Evolutionary conservation across 2,113 vertebrate genomes (phyloP), one percentile per base, ranked within the genome.

Genomic region (Proterorhinus semilunaris): DNA sequence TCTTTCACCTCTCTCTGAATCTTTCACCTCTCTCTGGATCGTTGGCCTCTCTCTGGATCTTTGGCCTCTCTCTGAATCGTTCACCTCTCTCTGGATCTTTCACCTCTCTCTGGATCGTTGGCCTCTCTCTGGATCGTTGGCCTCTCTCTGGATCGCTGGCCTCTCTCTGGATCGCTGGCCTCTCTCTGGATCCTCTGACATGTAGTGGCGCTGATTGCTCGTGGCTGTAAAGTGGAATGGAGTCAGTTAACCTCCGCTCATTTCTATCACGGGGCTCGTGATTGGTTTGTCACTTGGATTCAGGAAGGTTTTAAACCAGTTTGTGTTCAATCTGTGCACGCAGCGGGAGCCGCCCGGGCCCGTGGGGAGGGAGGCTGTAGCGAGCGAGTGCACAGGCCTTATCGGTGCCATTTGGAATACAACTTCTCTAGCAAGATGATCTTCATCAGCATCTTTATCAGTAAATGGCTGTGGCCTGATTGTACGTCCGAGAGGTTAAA

Each of bases 271-370:
- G 53, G 69, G 27, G 27, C 69, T 13, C 48, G 67, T 84, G 83
- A 83, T 84, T 87, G 80, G 68, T 11, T 54, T 53, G 65, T 67
- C 75, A 79, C 73, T 75, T 75, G 65, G 67, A 66, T 73, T 65
- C 62, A 3, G 75, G 64, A 74, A 55, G 75, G 75, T 51, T 75
- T 67, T 69, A 57, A 74, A 50, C 47, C 6, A 16, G 74, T 57
- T 45, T 46, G 16, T 13, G 70, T 66, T 75, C 13, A 7, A 74
- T 71, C 71, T 74, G 63, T 53, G 65, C 72, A 66, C 52, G 53
- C 16, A 77, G 44, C 17, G 16, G 8, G 53, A 16, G 53, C 49
- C 17, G 16, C 8, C 2, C 10, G 10, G 27, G 45, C 43, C 72
- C 53, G 63, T 67, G 52, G 47, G 58, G 68, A 64, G 64, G 58